Base-by-base conservation (phyloP, 2,888 invertebrate genomes). In the Tenthredo scrophulariae region DNA sequence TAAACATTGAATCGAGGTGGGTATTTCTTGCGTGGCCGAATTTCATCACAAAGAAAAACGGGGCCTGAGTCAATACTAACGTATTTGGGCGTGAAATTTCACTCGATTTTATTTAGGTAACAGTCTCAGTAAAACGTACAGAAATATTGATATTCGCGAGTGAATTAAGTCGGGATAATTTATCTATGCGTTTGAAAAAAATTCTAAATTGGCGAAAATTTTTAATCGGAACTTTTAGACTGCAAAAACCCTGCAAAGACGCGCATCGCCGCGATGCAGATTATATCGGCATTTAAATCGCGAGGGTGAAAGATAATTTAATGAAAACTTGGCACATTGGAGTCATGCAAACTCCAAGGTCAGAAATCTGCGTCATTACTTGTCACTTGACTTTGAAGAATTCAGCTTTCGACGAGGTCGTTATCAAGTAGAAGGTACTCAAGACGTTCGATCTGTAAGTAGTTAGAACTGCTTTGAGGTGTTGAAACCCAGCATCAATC, bases 381-480 rank as follows among this genome's bases (percentile, higher is more conserved):
- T 54, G 77, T 77, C 77, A 54, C 77, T 77, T 29, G 54, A 43
- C 72, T 26, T 43, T 40, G 43, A 74, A 43, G 43, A 74, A 74
- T 74, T 43, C n/a, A 22, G 43, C 74, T 40, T 74, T 43, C 43
- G 74, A 43, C 40, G 22, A 54, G 54, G 50, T 77, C 77, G 33
- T 77, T 77, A 54, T 54, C 29, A 54, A 77, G 77, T 10, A 9
- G 54, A 26, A 50, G 9, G 18, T 29, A 29, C 77, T 77, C 77
- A 54, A 77, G 54, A 77, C 54, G 33, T 50, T 74, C 43, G 26
- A 74, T 74, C 22, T 43, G 26, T n/a, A 43, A 26, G 26, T n/a
- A 43, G 43, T 40, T 22, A 29, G 18, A 33, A 33, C 10, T 10
- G 6, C 6, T 33, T 33, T 1, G 6, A 67, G 18, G 67, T 67